phyloP scores from a whole-genome alignment of 1,140 invertebrate genomes.

The Bombyx mori region ASM3026992v2 NC_085128.1:16683001-16683500 shows the following conservation, averaged over 20 bases:
- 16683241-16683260: constrained; percentile 19
- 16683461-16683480: not conserved
- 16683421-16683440: constrained; percentile 12
- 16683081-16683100: constrained; percentile 44
- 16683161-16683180: constrained; percentile 54
- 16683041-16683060: constrained; percentile 26
- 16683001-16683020: not conserved
- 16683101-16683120: constrained; percentile 64
- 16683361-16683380: constrained; percentile 4
- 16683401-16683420: constrained; percentile 24
- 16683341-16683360: no score
- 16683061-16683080: constrained; percentile 38
- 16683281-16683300: not conserved
- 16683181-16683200: constrained; percentile 27
- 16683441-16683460: constrained; percentile 4
- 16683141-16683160: constrained; percentile 70
- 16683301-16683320: no score
- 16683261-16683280: constrained; percentile 6
- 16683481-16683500: constrained; percentile 12
- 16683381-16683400: constrained; percentile 26
- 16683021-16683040: not conserved
- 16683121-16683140: constrained; percentile 67
- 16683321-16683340: no score
- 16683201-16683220: constrained; percentile 39
- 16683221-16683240: constrained; percentile 69